These are phyloP conservation scores for Gonioctena quinquepunctata DNA, from an alignment of 1,140 invertebrate species.

Conservation along the genomic window DNA sequence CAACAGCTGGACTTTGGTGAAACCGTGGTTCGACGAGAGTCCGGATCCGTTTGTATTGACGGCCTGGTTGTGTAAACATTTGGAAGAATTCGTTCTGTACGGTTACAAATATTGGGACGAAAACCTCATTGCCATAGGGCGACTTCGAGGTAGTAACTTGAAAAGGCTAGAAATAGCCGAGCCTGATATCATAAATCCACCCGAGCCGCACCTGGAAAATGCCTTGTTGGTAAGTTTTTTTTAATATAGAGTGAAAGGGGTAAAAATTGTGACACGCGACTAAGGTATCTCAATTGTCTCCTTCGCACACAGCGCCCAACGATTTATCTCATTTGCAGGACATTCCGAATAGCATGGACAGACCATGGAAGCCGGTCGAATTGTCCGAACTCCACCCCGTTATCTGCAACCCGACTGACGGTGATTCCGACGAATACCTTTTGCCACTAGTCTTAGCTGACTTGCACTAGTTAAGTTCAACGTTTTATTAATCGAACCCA, in stretches of 20 bases:
- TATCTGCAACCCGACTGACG: constrained; percentile 46
- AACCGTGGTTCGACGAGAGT: constrained; percentile 34
- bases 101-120: constrained; percentile 67
- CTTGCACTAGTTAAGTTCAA: constrained; percentile 42
- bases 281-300: too few relatives aligned
- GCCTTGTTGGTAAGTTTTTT: constrained; percentile 4
- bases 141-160: constrained; percentile 65
- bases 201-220: background rate
- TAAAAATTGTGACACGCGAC: too few relatives aligned
- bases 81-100: constrained; percentile 67
- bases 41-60: constrained; percentile 76
- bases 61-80: constrained; percentile 73
- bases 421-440: constrained; percentile 56
- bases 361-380: constrained; percentile 55
- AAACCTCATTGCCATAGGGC: constrained; percentile 71
- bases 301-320: too few relatives aligned
- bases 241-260: too few relatives aligned
- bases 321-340: constrained; percentile 54
- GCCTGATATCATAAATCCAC: constrained; percentile 54
- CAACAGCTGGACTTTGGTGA: constrained; percentile 33
- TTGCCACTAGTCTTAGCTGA: constrained; percentile 54
- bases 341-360: constrained; percentile 54
- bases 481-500: background rate
- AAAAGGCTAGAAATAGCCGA: constrained; percentile 68
- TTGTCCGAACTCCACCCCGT: constrained; percentile 55